phyloP scores from a whole-genome alignment of 2,888 invertebrate genomes.

The Gnatocerus cornutus region DNA sequence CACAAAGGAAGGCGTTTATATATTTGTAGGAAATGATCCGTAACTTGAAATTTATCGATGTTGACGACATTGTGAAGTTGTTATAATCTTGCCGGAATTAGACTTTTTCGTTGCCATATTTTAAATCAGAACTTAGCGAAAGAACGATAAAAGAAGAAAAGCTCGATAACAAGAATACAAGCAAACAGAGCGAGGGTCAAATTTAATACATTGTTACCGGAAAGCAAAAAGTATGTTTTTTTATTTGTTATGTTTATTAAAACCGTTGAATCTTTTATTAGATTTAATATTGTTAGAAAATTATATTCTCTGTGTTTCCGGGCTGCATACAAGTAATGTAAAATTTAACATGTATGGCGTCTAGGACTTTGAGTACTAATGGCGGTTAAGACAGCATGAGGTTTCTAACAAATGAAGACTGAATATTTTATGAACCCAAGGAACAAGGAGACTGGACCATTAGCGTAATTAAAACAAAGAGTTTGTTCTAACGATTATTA shows the following conservation, averaged over 20 bases:
- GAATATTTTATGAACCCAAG: conserved; percentile 7
- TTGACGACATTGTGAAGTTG: conserved; percentile 1
- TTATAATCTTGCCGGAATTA: not conserved
- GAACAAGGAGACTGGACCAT: conserved; percentile 3
- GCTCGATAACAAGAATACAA: not conserved
- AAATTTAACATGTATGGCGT: not conserved
- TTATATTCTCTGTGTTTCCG: too few relatives aligned
- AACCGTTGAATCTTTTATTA: too few relatives aligned
- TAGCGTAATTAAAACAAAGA: conserved; percentile 14
- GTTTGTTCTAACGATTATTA: not conserved
- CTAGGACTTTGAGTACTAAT: not conserved
- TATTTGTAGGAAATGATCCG: conserved; percentile 18
- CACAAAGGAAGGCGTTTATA: conserved; percentile 5
- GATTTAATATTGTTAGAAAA: too few relatives aligned
- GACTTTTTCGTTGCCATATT: not conserved
- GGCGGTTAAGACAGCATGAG: not conserved
- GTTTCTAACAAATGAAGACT: conserved; percentile 5
- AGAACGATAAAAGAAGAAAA: not conserved
- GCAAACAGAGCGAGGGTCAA: too few relatives aligned
- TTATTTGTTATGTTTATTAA: too few relatives aligned
- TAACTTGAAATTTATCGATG: conserved; percentile 6
- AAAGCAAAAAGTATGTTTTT: too few relatives aligned
- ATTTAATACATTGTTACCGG: too few relatives aligned
- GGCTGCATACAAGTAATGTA: not conserved
- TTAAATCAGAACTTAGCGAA: not conserved